Conservation (phyloP, 2,113 vertebrate genomes). For the Pungitius pungitius region DNA sequence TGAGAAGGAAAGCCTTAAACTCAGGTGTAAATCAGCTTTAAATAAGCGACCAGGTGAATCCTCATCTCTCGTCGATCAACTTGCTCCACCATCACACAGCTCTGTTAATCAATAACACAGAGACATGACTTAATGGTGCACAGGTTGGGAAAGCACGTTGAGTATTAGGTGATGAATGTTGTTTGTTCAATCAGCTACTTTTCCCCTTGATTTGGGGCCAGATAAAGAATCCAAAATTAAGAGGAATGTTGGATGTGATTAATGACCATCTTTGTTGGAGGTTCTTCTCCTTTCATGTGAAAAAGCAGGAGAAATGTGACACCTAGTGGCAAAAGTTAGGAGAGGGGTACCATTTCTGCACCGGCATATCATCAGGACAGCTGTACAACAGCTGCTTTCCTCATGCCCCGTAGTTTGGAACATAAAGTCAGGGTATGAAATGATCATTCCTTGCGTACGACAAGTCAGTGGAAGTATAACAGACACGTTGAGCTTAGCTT, state of each 20-base stretch:
- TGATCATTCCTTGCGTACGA: constrained; percentile 25
- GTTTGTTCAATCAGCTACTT: constrained; percentile 30
- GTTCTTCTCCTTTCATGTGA: background rate
- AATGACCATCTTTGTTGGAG: constrained; percentile 7
- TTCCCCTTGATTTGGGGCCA: constrained; percentile 30
- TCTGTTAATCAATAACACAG: constrained; percentile 60
- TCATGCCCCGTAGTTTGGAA: constrained; percentile 1
- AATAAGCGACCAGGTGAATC: constrained; percentile 39
- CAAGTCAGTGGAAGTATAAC: constrained; percentile 32
- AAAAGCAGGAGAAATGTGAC: constrained; percentile 62
- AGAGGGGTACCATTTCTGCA: background rate
- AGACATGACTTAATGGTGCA: constrained; percentile 38
- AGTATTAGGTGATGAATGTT: constrained; percentile 52
- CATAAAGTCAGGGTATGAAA: constrained; percentile 32
- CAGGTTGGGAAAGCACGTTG: constrained; percentile 1
- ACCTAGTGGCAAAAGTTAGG: constrained; percentile 69
- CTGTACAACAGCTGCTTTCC: constrained; percentile 5
- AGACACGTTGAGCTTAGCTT: constrained; percentile 26
- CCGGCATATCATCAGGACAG: background rate
- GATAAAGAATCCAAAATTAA: constrained; percentile 28
- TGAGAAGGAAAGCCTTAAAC: background rate
- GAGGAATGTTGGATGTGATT: constrained; percentile 23
- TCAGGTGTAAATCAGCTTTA: constrained; percentile 42
- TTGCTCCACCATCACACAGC: constrained; percentile 31
- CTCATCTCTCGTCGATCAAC: constrained; percentile 66